Conservation (phyloP, 2,113 vertebrate species). For the Grammomys surdaster region DNA sequence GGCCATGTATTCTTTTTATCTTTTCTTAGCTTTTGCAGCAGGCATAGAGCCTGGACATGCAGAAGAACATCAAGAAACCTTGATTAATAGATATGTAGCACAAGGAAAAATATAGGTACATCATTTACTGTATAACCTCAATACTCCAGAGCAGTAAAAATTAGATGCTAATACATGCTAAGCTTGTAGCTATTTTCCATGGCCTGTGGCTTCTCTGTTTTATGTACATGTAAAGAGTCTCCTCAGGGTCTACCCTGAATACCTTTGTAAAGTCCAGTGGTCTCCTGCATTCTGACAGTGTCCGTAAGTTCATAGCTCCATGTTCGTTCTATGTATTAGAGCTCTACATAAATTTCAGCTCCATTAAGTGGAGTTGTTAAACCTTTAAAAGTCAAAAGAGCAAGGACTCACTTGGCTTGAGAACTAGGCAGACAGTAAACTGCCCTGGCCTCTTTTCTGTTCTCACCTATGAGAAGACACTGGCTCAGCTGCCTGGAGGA, state of each 20-base stretch:
- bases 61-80: background rate
- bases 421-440: background rate
- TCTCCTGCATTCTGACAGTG: background rate
- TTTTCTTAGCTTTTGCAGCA: background rate
- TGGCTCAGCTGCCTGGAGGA: background rate
- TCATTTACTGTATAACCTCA: conserved; percentile 1
- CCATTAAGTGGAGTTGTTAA: conserved; percentile 20
- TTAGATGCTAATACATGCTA: background rate
- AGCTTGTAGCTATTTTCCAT: background rate
- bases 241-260: background rate
- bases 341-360: background rate
- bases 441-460: background rate
- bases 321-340: background rate
- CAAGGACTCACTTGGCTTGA: background rate
- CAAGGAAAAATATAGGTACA: background rate
- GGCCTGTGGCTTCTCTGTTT: conserved; percentile 14
- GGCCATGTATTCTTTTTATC: background rate
- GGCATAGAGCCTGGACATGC: background rate
- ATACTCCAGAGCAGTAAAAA: background rate
- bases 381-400: background rate
- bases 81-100: conserved; percentile 18
- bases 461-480: background rate
- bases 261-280: background rate
- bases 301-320: background rate
- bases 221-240: background rate